These are phyloP conservation scores for Rhodinocichla rosea DNA, from an alignment of 2,113 vertebrate genomes.

Conservation along the genomic window DNA sequence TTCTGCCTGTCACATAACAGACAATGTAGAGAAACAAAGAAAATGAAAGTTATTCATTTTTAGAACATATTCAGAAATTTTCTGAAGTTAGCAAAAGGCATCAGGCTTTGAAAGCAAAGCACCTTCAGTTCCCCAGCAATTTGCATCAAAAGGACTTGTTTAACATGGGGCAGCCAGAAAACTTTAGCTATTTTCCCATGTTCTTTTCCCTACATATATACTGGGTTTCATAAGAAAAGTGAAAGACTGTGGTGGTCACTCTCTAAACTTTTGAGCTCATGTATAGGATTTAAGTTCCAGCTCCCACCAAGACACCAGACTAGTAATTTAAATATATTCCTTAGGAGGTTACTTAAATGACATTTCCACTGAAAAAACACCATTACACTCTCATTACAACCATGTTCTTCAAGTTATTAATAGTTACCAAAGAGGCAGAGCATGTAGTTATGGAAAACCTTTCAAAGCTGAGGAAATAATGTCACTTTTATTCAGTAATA, in stretches of 20 bases:
- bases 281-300: neutral
- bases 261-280: neutral
- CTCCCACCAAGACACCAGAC: neutral
- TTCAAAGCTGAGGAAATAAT: neutral
- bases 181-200: neutral
- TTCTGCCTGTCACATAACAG: neutral
- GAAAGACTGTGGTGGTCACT: neutral
- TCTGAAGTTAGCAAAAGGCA: neutral
- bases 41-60: neutral
- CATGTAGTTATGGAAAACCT: neutral
- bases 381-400: neutral
- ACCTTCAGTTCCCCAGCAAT: neutral
- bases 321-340: neutral
- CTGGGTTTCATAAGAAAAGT: neutral
- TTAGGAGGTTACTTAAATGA: neutral
- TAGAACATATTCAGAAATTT: neutral
- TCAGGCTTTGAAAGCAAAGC: neutral
- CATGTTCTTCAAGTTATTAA: neutral
- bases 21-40: neutral
- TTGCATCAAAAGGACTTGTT: neutral
- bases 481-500: conserved; percentile 7
- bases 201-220: neutral
- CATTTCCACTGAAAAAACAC: neutral
- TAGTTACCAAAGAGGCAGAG: neutral
- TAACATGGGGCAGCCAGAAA: neutral